A percentile compares a stretch with the other conserved stretches of the same genome.
Evolutionary conservation across 2,797 vertebrate species (phyloP).

Genomic region (Sebastes glaucus): DNA sequence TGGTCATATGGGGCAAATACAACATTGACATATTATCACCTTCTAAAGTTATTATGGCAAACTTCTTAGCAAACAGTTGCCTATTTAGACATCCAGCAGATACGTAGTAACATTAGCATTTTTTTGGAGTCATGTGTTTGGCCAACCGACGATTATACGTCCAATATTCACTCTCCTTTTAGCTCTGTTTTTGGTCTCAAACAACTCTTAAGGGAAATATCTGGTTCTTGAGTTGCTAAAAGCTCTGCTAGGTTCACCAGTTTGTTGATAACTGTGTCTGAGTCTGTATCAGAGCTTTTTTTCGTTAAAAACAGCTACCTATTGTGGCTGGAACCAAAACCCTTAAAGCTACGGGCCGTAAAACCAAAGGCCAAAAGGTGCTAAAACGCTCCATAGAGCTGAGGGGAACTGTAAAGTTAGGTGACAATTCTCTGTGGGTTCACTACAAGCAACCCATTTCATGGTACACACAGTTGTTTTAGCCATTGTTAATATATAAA

Average conservation of each 20-base stretch:
- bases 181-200: not conserved
- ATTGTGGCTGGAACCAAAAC: not conserved
- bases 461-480: not conserved
- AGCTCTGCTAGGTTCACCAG: not conserved
- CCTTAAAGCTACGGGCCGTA: not conserved
- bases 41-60: not conserved
- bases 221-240: not conserved
- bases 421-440: not conserved
- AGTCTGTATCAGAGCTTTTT: too few relatives aligned
- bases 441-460: not conserved
- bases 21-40: not conserved
- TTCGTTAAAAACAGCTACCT: too few relatives aligned
- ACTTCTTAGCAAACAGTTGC: not conserved
- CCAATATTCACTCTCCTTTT: not conserved
- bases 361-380: not conserved
- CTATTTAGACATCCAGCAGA: not conserved
- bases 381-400: not conserved
- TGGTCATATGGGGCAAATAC: not conserved
- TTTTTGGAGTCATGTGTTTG: not conserved
- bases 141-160: not conserved
- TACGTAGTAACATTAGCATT: not conserved
- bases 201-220: not conserved
- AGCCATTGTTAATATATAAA: not conserved
- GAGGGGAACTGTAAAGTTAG: too few relatives aligned
- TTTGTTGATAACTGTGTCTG: not conserved